These are phyloP conservation scores for Calephelis perditalis DNA, from an alignment of 2,888 invertebrate genomes.

Conservation along the genomic window DNA sequence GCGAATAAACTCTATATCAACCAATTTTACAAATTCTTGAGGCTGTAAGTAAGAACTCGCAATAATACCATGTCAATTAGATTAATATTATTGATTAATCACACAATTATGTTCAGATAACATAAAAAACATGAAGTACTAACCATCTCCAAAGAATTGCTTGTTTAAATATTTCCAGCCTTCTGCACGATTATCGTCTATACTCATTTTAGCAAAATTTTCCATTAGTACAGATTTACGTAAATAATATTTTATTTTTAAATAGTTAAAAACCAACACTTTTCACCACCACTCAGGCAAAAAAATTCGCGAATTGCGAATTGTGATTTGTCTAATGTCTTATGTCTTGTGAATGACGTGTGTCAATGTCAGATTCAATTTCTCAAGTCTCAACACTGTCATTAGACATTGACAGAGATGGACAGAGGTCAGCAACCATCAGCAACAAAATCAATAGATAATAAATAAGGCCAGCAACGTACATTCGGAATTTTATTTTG, in stretches of 20 bases:
- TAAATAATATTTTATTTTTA: constrained; percentile 1
- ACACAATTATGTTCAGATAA: neutral
- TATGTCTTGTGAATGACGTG: neutral
- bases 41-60: no score
- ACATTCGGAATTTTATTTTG: no score
- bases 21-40: neutral
- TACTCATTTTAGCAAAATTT: constrained; percentile 40
- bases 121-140: constrained; percentile 36
- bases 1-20: neutral
- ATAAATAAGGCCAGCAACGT: no score
- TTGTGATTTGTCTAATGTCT: neutral
- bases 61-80: neutral
- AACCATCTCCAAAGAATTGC: constrained; percentile 72
- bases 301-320: neutral
- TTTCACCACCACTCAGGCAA: constrained; percentile 3
- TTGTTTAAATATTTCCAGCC: constrained; percentile 74
- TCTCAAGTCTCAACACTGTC: neutral
- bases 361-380: constrained; percentile 3
- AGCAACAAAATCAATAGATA: no score
- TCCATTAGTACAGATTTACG: neutral
- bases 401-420: no score
- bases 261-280: neutral
- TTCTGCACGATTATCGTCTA: constrained; percentile 65
- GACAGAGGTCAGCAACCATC: no score
- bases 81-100: neutral